These are phyloP conservation scores for Mantis religiosa DNA, from an alignment of 2,888 invertebrate species.

Conservation along the genomic window DNA sequence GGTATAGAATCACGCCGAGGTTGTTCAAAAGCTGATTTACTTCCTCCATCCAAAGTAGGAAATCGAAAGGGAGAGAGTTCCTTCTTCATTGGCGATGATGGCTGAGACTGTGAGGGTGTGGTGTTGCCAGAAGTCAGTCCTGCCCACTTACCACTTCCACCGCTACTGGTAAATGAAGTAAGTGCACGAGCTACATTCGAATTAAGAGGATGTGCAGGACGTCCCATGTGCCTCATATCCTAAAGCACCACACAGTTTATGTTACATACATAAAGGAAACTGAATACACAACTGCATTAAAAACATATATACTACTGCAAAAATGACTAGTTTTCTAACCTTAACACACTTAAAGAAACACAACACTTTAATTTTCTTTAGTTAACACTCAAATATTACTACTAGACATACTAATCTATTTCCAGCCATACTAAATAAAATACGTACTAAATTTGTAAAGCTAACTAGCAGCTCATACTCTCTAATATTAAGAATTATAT, in stretches of 20 bases:
- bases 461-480: no score
- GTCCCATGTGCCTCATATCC: constrained; percentile 43
- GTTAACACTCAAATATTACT: no score
- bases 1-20: constrained; percentile 26
- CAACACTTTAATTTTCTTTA: no score
- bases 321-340: no score
- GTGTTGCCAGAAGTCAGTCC: constrained; percentile 38
- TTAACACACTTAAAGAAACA: no score
- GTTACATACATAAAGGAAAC: background rate
- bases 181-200: constrained; percentile 66
- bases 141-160: constrained; percentile 29
- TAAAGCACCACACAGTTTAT: constrained; percentile 29
- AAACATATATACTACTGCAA: no score
- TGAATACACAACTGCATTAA: no score
- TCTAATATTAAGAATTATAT: no score
- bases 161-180: constrained; percentile 46
- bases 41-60: constrained; percentile 32
- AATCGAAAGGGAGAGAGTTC: constrained; percentile 56
- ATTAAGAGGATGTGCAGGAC: constrained; percentile 51
- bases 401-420: no score
- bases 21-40: constrained; percentile 36
- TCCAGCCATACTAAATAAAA: no score
- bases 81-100: constrained; percentile 66
- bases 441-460: no score
- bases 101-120: constrained; percentile 55